Base-by-base conservation (phyloP, 2,797 vertebrate genomes). In the Muscicapa comitata region DNA sequence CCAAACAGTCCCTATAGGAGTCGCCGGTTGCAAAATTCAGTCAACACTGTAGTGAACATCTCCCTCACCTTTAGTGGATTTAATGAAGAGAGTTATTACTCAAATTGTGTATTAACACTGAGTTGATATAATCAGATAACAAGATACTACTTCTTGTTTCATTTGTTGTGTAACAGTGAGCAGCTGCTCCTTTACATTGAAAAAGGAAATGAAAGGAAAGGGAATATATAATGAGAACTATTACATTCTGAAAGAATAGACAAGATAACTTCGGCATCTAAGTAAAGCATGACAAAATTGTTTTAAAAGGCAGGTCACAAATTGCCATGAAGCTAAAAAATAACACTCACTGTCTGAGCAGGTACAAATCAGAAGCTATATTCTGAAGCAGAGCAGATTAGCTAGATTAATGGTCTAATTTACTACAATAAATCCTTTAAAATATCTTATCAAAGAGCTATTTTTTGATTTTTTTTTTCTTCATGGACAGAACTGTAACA, bases 101-200 rank as follows among this genome's bases (percentile, higher is more conserved):
- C 51, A 82, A 86, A 72, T 28, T 80, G 53, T 17, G 31, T 28
- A 72, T 45, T 82, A 93, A 62, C 17, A 85, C 19, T 37, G 66
- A 79, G 20, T 61, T 82, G 38, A 58, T 79, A 88, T 42, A 96
- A 91, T 92, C 79, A 92, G 54, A 76, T 90, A 94, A 91, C 24
- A 95, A 96, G 67, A 71, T 84, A 88, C 20, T 94, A 87, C 31
- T 96, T 19, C 38, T 96, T 20, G 11, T 86, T 96, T 96, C 51
- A 95, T 94, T 94, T 96, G 72, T 70, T 92, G 54, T 6, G 53
- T 57, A 91, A 94, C 63, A 94, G 74, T 20, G 65, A 97, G 42
- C 35, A 95, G 54, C 79, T 92, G 78, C 79, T 94, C 77, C 45
- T 97, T 85, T 87, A 63, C 82, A 79, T 6, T 78, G 42, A 71